phyloP scores from a whole-genome alignment of 2,888 invertebrate species.

The Eubasilissa splendida region DNA sequence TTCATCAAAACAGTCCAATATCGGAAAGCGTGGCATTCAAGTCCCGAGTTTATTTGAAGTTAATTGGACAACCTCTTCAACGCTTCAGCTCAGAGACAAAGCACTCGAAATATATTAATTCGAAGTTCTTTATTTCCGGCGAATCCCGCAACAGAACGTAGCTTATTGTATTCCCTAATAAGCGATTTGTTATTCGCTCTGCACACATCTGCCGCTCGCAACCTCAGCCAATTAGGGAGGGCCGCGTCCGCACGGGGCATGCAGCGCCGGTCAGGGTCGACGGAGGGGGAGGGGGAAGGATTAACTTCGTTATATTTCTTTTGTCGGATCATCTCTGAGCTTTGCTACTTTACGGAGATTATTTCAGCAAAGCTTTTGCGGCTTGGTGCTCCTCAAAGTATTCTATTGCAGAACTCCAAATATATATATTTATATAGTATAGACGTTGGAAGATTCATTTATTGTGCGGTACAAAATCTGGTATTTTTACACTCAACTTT shows the following conservation, averaged over 20 bases:
- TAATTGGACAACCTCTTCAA: no score
- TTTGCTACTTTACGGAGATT: slow-evolving; percentile 29
- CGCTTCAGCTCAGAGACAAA: no score
- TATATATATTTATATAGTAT: no score
- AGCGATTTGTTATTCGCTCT: slow-evolving; percentile 9
- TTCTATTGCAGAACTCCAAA: neutral
- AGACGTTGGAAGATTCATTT: no score
- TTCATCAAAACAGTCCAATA: no score
- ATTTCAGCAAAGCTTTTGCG: slow-evolving; percentile 21
- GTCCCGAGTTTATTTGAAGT: no score
- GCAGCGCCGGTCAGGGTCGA: neutral
- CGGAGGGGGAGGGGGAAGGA: slow-evolving; percentile 20
- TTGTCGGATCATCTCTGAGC: slow-evolving; percentile 34
- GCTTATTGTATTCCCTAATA: neutral
- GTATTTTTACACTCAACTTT: no score
- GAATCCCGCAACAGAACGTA: no score
- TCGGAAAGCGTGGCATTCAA: no score
- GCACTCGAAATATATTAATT: no score
- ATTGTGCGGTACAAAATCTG: no score
- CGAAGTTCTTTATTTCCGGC: no score
- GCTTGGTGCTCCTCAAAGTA: neutral
- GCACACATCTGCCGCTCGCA: slow-evolving; percentile 13
- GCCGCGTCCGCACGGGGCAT: neutral
- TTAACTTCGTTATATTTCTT: slow-evolving; percentile 47
- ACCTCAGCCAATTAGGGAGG: slow-evolving; percentile 42